Base-by-base conservation (phyloP, 2,113 vertebrate species). In the Oryzias melastigma region DNA sequence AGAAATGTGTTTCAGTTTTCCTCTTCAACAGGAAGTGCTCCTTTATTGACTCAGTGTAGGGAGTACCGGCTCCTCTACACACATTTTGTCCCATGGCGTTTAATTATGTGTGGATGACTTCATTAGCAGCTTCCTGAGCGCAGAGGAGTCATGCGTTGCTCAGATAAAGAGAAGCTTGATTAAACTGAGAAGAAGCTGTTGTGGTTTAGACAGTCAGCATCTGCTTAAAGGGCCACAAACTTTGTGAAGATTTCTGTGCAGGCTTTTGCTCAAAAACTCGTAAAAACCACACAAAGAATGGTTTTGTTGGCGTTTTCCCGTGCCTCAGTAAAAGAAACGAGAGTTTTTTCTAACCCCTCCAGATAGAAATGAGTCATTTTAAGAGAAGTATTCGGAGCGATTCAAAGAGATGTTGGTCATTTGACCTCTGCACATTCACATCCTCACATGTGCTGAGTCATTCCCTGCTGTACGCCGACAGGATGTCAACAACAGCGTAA, bases 231-330 rank as follows among this genome's bases (percentile, higher is more conserved):
- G 73, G 68, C 58, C 55, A 64, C 54, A 62, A 67, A 80, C 69
- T 35, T 35, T 35, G 2, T 12, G 35, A 35, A n/a, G 25, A 79
- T 76, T 73, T 79, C 70, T 55, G 64, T 16, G 44, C 29, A 44
- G 59, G 51, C 42, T 35, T 59, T 65, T 62, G 35, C 52, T 73
- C 63, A 27, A 20, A 49, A 72, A 61, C 62, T 79, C 75, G 71
- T 72, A 65, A 82, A 78, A 74, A 57, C 44, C 4, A 13, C 14
- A 82, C 62, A 78, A 46, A 69, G 58, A 58, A n/a, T 41, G 0
- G 58, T 66, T 78, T 81, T 85, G 85, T 87, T 46, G 43, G 4
- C 18, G 65, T 66, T 65, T 66, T 52, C 42, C 58, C 65, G 43
- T 58, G 19, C 25, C 46, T 61, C 7, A 50, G 57, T 68, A 64